These are phyloP conservation scores for Fragum fragum DNA, from an alignment of 2,888 invertebrate genomes.

Conservation along the genomic window DNA sequence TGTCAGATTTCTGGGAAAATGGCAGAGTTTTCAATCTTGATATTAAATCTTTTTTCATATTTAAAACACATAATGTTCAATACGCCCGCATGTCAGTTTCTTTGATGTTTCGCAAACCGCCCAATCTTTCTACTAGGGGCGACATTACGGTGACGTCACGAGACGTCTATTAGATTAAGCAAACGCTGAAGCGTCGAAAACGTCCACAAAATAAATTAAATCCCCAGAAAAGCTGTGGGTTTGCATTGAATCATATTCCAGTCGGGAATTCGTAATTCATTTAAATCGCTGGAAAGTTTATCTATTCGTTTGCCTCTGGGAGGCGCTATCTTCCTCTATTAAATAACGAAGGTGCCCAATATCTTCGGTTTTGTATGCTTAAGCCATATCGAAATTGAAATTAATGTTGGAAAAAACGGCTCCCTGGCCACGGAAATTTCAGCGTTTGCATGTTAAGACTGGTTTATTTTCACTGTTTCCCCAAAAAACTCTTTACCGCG, in stretches of 20 bases:
- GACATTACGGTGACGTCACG: slow-evolving; percentile 54
- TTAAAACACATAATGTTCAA: slow-evolving; percentile 52
- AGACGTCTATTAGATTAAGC: slow-evolving; percentile 35
- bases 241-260: slow-evolving; percentile 27
- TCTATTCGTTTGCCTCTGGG: slow-evolving; percentile 18
- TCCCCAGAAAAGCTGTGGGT: slow-evolving; percentile 38
- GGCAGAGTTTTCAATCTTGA: slow-evolving; percentile 37
- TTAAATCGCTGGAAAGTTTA: slow-evolving; percentile 28
- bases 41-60: slow-evolving; percentile 53
- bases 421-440: neutral
- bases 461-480: neutral
- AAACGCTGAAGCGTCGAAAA: slow-evolving; percentile 43
- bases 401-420: slow-evolving; percentile 13
- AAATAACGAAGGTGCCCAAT: slow-evolving; percentile 32
- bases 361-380: slow-evolving; percentile 17
- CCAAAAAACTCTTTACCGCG: neutral
- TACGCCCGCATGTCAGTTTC: slow-evolving; percentile 32
- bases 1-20: slow-evolving; percentile 20
- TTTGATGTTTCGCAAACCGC: slow-evolving; percentile 33
- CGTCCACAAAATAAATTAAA: slow-evolving; percentile 41
- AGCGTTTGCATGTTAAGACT: neutral
- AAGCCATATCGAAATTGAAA: slow-evolving; percentile 9
- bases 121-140: slow-evolving; percentile 34
- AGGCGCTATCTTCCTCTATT: slow-evolving; percentile 17
- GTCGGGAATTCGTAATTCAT: slow-evolving; percentile 12